Base-by-base conservation (phyloP, 2,888 invertebrate species). In the Choreutis nemorana region DNA sequence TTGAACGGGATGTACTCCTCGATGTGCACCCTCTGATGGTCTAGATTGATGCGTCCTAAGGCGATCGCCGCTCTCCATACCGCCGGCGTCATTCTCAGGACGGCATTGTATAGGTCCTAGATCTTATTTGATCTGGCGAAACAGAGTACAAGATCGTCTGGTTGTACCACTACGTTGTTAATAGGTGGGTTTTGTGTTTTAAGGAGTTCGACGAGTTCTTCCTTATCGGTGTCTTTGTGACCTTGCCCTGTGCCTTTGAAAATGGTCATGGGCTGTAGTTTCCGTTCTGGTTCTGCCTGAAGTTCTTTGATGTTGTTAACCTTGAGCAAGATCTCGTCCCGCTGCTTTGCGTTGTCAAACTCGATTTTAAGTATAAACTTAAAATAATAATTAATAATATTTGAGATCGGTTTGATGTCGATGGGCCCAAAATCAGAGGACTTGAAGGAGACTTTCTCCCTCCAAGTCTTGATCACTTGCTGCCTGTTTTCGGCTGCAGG, bases 1-100 rank as follows among this genome's bases (percentile, higher is more conserved):
- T 35, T 3, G 1, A 44, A 8, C 1, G 44, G 40, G 1, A 33
- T 29, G 12, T 35, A 34, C 3, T 38, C 30, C 2, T 32, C 32
- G 0, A 25, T 34, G 2, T 28, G 34, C 0, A 40, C 25, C 2
- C 28, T 15, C 3, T 41, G 37, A 8, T 35, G 33, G 8, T 41
- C 40, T 0, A 41, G 9, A 3, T 35, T 33, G 0, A 40, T 2
- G 8, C 14, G 23, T 2, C 15, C 28, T 21, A 20, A 6, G 2
- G 21, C 23, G 2, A 13, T 13, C 3, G 31, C 3, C 2, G 18
- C 14, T 2, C 9, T 14, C 35, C 37, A 39, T 1, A 28, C 3
- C 2, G 6, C 4, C 0, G 41, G 34, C 3, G 22, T 5, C 1
- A 25, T 23, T 2, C 23, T 13, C 4, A 39, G 14, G 1, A 41